Percentiles rank a stretch among this genome's conserved stretches.
Evolutionary conservation across 1,140 invertebrate genomes (phyloP).

Genomic region (Drosophila yakuba): DNA sequence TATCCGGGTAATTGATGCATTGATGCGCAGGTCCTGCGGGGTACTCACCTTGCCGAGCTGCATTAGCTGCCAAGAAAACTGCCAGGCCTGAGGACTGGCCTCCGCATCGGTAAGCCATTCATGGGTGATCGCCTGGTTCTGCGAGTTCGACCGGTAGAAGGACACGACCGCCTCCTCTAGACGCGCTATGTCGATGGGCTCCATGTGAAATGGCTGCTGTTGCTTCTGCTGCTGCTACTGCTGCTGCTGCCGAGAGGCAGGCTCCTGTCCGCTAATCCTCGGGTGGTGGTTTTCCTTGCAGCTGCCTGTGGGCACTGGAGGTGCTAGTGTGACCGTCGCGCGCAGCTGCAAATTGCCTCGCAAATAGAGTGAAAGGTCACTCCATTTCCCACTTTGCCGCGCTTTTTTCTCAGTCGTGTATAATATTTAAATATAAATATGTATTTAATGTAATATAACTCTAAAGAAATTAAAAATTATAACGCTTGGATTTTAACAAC

Average conservation of each 20-base stretch:
- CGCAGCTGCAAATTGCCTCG: neutral
- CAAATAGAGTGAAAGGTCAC: neutral
- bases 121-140: conserved; percentile 91
- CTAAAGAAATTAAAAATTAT: too few relatives aligned
- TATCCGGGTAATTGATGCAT: conserved; percentile 39
- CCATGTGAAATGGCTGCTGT: conserved; percentile 24
- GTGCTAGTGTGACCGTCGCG: neutral
- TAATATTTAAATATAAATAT: too few relatives aligned
- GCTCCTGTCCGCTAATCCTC: conserved; percentile 9
- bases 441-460: too few relatives aligned
- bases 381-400: neutral
- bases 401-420: neutral
- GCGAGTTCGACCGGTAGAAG: conserved; percentile 77
- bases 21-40: conserved; percentile 50
- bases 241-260: conserved; percentile 16
- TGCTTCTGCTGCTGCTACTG: neutral
- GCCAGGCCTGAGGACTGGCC: conserved; percentile 93
- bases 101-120: conserved; percentile 93
- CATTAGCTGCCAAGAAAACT: conserved; percentile 94
- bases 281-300: conserved; percentile 10
- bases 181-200: conserved; percentile 70
- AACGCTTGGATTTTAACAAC: too few relatives aligned
- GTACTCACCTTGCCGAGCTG: conserved; percentile 89
- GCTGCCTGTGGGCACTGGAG: conserved; percentile 2
- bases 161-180: conserved; percentile 79